These are phyloP conservation scores for Oreochromis niloticus DNA, from an alignment of 2,113 vertebrate species.

Conservation along the genomic window DNA sequence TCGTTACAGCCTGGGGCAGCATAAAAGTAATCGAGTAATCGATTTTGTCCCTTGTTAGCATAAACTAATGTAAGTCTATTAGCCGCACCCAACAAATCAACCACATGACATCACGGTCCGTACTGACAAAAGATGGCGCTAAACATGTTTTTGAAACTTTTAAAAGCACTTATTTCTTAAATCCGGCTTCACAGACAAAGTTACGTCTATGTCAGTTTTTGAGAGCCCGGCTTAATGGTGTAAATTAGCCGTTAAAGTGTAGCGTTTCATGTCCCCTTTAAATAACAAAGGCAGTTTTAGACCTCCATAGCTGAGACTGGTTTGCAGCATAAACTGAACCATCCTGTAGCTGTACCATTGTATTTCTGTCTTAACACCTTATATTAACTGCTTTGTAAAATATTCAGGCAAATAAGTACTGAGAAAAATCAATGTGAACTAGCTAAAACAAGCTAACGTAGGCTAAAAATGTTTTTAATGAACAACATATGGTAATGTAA, in stretches of 20 bases:
- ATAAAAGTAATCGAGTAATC: background rate
- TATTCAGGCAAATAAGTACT: background rate
- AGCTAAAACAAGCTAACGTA: background rate
- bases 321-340: background rate
- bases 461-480: background rate
- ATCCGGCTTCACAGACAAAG: background rate
- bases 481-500: background rate
- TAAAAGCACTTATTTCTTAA: background rate
- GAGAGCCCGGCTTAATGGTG: background rate
- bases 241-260: background rate
- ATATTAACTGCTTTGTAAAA: background rate
- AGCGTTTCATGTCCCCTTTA: background rate
- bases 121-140: background rate
- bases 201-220: background rate
- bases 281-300: background rate
- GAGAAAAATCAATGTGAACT: background rate
- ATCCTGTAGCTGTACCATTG: background rate
- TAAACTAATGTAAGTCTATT: background rate
- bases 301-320: background rate
- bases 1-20: background rate
- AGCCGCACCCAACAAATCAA: background rate
- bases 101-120: fast-evolving
- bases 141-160: background rate
- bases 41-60: background rate
- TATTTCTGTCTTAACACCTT: background rate